These are phyloP conservation scores for Macaria notata DNA, from an alignment of 2,888 invertebrate species.

Conservation along the genomic window DNA sequence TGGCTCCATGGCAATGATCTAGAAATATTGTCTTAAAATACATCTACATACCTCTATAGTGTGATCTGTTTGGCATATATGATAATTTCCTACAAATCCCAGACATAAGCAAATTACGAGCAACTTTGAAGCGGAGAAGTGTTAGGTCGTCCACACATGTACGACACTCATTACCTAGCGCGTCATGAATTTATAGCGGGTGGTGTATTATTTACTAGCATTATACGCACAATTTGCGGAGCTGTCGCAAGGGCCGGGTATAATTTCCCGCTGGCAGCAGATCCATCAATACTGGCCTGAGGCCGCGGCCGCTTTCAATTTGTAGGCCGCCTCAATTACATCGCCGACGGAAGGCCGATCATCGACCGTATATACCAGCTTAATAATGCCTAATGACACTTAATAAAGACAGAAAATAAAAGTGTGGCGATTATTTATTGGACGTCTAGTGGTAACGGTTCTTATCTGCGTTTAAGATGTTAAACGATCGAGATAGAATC, in stretches of 20 bases:
- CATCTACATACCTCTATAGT: too few relatives aligned
- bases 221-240: conserved; percentile 82
- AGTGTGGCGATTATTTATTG: conserved; percentile 75
- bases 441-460: conserved; percentile 54
- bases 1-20: not conserved
- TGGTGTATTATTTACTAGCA: conserved; percentile 78
- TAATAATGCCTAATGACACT: conserved; percentile 81
- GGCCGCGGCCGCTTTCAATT: conserved; percentile 80
- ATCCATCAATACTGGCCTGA: conserved; percentile 79
- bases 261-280: conserved; percentile 79
- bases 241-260: conserved; percentile 79
- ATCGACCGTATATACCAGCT: conserved; percentile 77
- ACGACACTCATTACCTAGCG: conserved; percentile 56
- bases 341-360: conserved; percentile 77
- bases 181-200: conserved; percentile 72
- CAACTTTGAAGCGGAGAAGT: not conserved
- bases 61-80: too few relatives aligned
- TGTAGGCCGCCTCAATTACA: conserved; percentile 80
- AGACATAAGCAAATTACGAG: too few relatives aligned
- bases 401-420: conserved; percentile 79
- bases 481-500: not conserved
- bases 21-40: too few relatives aligned
- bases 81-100: too few relatives aligned
- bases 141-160: conserved; percentile 44
- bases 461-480: conserved; percentile 30